Evolutionary conservation across 2,888 invertebrate species (phyloP), one percentile per base, ranked within the genome.

Genomic region (Dicranocentrus wangi): DNA sequence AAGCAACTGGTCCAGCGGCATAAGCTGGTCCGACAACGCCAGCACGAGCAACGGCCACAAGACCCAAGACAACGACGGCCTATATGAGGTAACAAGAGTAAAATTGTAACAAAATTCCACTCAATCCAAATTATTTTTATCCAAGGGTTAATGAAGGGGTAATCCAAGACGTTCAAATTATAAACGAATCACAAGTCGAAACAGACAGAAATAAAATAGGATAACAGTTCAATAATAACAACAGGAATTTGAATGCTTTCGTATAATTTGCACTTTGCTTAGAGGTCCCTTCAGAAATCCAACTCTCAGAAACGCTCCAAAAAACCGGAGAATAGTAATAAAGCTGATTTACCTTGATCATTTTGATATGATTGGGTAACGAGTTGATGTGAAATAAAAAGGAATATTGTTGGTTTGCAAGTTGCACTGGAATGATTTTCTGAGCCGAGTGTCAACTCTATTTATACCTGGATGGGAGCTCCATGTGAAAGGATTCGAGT

Each of bases 1-100:
- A 47, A n/a, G 47, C 47, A n/a, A n/a, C 58, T 23, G 80, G 73
- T 10, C 39, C 65, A 27, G 69, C 73, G 25, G 72, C 61, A 47
- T 68, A 76, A 15, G 28, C 58, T 3, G 39, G 19, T 1, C 28
- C 51, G 27, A 23, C 68, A 68, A 32, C 51, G 25, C 79, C 82
- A n/a, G 83, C 83, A 25, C 60, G 27, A n/a, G 83, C 80, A 15
- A 55, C 43, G 53, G 72, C 75, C 23, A 25, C 77, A 32, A 82
- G 23, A 39, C 55, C 55, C 47, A 77, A 65, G 42, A 82, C 60
- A 65, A 60, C 71, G 43, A 70, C 51, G 58, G 72, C 72, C 82
- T 82, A 28, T 1, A 15, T n/a, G 17, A 51, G 19, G 5, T 51
- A 7, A 25, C 58, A 58, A 58, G 1, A 58, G 43, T 1, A 19